These are phyloP conservation scores for Apamea anceps DNA, from an alignment of 2,888 invertebrate species.

Conservation along the genomic window DNA sequence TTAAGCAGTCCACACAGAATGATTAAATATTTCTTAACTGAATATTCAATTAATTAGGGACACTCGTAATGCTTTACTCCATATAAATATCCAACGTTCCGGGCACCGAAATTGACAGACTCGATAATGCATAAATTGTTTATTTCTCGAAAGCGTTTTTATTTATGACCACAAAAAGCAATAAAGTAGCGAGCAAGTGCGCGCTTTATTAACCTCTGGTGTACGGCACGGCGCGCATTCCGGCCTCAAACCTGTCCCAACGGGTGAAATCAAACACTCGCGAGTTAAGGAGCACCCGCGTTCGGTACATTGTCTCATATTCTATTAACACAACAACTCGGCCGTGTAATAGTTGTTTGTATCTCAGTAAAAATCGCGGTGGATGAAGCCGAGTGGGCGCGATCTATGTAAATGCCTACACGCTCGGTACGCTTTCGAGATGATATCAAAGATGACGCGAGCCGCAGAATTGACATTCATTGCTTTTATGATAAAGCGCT, in stretches of 20 bases:
- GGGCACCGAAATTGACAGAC: conserved; percentile 77
- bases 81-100: conserved; percentile 67
- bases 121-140: conserved; percentile 82
- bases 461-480: conserved; percentile 78
- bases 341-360: conserved; percentile 84
- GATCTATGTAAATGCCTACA: conserved; percentile 88
- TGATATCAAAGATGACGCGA: conserved; percentile 80
- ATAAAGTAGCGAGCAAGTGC: conserved; percentile 87
- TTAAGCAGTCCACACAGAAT: conserved; percentile 37
- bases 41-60: conserved; percentile 60
- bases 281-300: conserved; percentile 77
- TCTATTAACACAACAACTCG: conserved; percentile 81
- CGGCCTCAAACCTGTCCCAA: conserved; percentile 78
- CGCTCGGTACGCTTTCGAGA: conserved; percentile 85
- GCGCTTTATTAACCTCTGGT: conserved; percentile 87
- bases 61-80: conserved; percentile 50
- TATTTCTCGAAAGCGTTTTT: conserved; percentile 83
- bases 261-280: conserved; percentile 81
- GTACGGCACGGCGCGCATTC: conserved; percentile 74
- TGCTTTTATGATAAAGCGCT: conserved; percentile 50
- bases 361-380: conserved; percentile 82
- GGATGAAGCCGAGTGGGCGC: conserved; percentile 82
- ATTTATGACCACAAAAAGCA: conserved; percentile 88
- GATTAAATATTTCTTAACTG: conserved; percentile 60
- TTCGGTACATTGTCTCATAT: conserved; percentile 74